Conservation (phyloP, 2,888 invertebrate genomes). For the Drosophila hawaiiensis region DNA sequence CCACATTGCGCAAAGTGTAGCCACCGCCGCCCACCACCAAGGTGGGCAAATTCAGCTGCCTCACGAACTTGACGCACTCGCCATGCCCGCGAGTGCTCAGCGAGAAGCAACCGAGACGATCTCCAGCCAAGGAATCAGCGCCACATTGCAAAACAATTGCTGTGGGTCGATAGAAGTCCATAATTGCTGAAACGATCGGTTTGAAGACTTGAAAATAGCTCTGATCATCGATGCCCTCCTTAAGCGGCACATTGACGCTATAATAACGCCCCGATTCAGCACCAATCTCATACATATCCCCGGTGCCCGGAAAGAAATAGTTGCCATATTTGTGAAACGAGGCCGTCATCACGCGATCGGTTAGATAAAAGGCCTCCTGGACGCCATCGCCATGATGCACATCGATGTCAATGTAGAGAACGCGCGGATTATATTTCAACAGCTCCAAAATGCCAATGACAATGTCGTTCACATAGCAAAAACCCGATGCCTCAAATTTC, state of each 20-base stretch:
- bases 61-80: conserved; percentile 98
- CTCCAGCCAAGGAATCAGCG: conserved; percentile 98
- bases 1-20: conserved; percentile 98
- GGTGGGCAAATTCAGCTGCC: conserved; percentile 95
- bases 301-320: conserved; percentile 99
- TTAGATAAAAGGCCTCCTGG: conserved; percentile 98
- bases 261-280: conserved; percentile 98
- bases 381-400: conserved; percentile 98
- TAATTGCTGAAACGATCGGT: conserved; percentile 96
- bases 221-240: conserved; percentile 98
- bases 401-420: conserved; percentile 99
- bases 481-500: conserved; percentile 99
- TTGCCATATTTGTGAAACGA: conserved; percentile 99
- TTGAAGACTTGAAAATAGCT: conserved; percentile 97
- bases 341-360: conserved; percentile 99
- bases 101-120: conserved; percentile 97
- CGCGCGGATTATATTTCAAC: conserved; percentile 96
- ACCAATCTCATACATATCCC: conserved; percentile 99
- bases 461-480: conserved; percentile 99
- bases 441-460: conserved; percentile 98
- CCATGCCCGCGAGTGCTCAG: conserved; percentile 97
- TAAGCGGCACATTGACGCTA: conserved; percentile 98
- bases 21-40: conserved; percentile 93
- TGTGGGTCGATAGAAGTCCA: conserved; percentile 98
- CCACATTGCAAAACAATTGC: conserved; percentile 99